Base-by-base conservation (phyloP, 2,888 invertebrate genomes). In the Malachius bipustulatus region DNA sequence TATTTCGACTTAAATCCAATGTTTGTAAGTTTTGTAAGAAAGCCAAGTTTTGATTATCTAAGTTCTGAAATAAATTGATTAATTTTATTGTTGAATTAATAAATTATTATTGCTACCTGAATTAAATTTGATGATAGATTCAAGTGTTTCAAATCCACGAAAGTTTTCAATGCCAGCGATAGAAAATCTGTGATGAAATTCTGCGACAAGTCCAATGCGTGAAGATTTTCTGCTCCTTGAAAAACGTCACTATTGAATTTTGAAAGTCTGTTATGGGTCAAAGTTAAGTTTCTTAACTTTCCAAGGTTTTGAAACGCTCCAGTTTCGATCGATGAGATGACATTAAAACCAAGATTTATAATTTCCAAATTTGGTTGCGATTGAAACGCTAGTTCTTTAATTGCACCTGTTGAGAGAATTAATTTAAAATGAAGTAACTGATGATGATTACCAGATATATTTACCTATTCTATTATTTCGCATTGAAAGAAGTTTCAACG, bases 131-230 rank as follows among this genome's bases (percentile, higher is more conserved):
- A 82, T 9, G 85, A 85, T 24, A 89, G 64, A 60, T 87, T 84
- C 41, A 90, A 65, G 42, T 77, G 75, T 54, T 75, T 77, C 13
- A 91, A 62, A 36, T 73, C 73, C 13, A 64, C 62, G 47, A 89
- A 73, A 15, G 76, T 69, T 52, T 79, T 77, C 29, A 89, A 57
- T 0, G 87, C 81, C 6, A 82, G 76, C 0, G 75, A 73, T 3
- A 89, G 89, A 54, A 88, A 83, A 55, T 82, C 82, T 2, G 70
- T 67, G 36, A 91, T 76, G 56, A 85, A 87, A 66, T 93, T 93
- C 52, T 82, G 78, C 0, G 88, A 84, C 14, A 94, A 65, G 57
- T 90, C 87, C 44, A 94, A 64, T 47, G 77, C 77, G 49, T 82
- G 75, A 41, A 93, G 65, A 48, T 78, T 77, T 37, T 75, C 73